A percentile compares a stretch with the other conserved stretches of the same genome.
Evolutionary conservation across 2,797 vertebrate species (phyloP).

Genomic region (Siniperca scherzeri): DNA sequence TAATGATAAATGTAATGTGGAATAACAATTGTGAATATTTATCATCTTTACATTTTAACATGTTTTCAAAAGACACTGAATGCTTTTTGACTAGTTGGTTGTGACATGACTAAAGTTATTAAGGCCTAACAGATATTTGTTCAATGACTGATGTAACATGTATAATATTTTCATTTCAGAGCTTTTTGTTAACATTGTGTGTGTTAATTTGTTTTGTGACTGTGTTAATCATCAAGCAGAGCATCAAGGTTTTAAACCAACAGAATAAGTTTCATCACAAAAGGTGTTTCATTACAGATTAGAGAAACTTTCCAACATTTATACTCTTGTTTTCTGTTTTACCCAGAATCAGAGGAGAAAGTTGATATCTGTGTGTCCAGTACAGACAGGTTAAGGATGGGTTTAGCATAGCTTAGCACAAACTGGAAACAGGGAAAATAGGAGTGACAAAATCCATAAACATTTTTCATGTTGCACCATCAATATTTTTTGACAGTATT

Average conservation of each 20-base stretch:
- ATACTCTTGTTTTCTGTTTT: background rate
- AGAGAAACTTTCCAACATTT: background rate
- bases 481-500: no score
- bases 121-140: background rate
- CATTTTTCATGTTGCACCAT: no score
- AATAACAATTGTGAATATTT: background rate
- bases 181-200: constrained; percentile 15
- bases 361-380: background rate
- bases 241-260: background rate
- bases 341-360: background rate
- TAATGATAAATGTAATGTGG: constrained; percentile 10
- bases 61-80: constrained; percentile 23
- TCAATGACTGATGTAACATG: background rate
- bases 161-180: constrained; percentile 10
- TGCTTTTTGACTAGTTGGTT: constrained; percentile 23
- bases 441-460: no score
- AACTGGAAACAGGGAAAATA: background rate
- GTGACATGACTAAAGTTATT: constrained; percentile 7
- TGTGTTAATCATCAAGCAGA: background rate
- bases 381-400: background rate
- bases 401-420: no score
- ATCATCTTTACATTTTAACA: constrained; percentile 19
- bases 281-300: background rate
- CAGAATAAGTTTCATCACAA: background rate
- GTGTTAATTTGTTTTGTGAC: background rate